A percentile compares a stretch with the other conserved stretches of the same genome.
phyloP scores from a whole-genome alignment of 2,113 vertebrate species.

The Chionomys nivalis region DNA sequence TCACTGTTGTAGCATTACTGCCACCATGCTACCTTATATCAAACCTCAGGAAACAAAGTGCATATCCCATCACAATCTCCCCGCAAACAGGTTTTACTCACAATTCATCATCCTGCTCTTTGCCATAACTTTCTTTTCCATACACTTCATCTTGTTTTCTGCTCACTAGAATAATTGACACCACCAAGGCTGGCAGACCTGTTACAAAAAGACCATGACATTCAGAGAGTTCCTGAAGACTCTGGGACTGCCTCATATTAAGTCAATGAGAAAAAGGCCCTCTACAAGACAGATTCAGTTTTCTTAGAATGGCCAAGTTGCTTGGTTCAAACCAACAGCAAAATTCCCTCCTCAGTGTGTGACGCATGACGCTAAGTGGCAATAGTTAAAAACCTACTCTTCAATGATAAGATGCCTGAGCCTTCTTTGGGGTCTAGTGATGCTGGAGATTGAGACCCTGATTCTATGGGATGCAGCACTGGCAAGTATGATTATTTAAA shows the following conservation, averaged over 20 bases:
- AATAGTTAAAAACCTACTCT: background rate
- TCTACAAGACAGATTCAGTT: background rate
- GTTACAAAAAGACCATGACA: slow-evolving; percentile 70
- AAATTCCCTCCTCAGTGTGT: background rate
- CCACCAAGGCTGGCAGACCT: slow-evolving; percentile 94
- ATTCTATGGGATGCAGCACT: background rate
- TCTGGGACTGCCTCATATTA: background rate
- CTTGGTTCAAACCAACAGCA: background rate
- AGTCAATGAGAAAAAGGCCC: background rate
- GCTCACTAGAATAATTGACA: slow-evolving; percentile 89
- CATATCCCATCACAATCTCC: background rate
- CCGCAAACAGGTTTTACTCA: slow-evolving; percentile 84
- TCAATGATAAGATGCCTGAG: background rate
- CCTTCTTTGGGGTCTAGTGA: background rate
- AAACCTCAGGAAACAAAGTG: background rate
- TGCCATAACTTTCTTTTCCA: slow-evolving; percentile 86
- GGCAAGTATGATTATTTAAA: background rate
- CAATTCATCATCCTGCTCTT: slow-evolving; percentile 91
- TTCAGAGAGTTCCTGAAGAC: background rate
- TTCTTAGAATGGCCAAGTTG: background rate
- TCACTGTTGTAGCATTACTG: background rate
- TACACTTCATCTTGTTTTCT: slow-evolving; percentile 87
- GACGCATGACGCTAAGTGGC: background rate
- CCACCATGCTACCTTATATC: background rate
- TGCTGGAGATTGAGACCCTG: background rate